Base-by-base conservation (phyloP, 2,888 invertebrate species). In the Nebria salina region DNA sequence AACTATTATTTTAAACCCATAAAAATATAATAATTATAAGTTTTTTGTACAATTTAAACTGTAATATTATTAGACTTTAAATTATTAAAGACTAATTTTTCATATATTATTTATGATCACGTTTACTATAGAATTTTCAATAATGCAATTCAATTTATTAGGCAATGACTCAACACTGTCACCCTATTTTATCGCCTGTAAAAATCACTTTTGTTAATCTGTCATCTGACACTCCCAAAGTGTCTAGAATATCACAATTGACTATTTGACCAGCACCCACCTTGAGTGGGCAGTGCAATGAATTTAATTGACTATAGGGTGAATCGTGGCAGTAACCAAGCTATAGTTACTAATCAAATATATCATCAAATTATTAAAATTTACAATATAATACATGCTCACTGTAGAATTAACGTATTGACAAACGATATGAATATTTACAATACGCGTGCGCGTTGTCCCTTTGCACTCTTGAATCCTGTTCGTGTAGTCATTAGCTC, bases 401-500 rank as follows among this genome's bases (percentile, higher is more conserved):
- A 54, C 54, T 54, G 8, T 54, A 7, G 54, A 54, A 54, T 54
- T 54, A 54, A 1, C 54, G 54, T 7, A 13, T 54, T 54, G 54
- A 54, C 54, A 0, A 54, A 54, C 54, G 54, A 54, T 68, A 68
- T 15, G 26, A 20, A 68, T 68, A 8, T 68, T 20, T 13, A 54
- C 7, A 54, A 54, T 7, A 54, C 54, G 54, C 54, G 54, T 54
- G 54, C 54, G 54, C 54, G 54, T 54, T 54, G 65, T n/a, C 65
- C 15, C 34, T 34, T 34, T 65, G 54, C 54, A 54, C 54, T 54
- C 7, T 54, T 8, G 54, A 54, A 54, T 54, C 54, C 54, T 54
- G 54, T 34, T 73, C 13, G 73, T 70, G 34, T 15, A 15, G 70
- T 70, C 70, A 70, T 76, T 76, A 76, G 26, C 76, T 64, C 77